Conservation (phyloP, 2,113 vertebrate genomes). For the Lophura nycthemera region DNA sequence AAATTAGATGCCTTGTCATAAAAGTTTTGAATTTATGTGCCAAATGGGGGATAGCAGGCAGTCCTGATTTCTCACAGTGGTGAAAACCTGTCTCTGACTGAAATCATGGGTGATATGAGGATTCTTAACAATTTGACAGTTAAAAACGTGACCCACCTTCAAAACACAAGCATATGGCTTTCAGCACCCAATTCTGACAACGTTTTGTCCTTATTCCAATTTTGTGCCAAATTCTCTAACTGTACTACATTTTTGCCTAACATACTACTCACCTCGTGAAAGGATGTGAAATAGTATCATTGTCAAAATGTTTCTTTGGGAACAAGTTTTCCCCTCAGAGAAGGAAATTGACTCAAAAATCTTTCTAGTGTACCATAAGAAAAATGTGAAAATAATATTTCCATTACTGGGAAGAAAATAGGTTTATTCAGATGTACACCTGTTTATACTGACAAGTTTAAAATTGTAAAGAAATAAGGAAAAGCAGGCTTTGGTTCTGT, state of each 20-base stretch:
- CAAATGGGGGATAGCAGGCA: constrained; percentile 23
- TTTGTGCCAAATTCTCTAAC: constrained; percentile 71
- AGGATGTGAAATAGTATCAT: constrained; percentile 49
- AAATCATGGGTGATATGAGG: constrained; percentile 30
- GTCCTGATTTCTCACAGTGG: background rate
- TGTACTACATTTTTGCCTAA: constrained; percentile 49
- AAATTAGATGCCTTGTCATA: constrained; percentile 37
- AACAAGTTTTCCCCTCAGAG: background rate
- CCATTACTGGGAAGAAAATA: background rate
- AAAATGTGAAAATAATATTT: background rate
- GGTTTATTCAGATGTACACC: background rate
- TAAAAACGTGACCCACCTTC: constrained; percentile 70
- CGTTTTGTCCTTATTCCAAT: constrained; percentile 71
- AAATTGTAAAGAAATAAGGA: background rate
- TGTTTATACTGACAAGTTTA: background rate
- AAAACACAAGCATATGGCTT: constrained; percentile 69
- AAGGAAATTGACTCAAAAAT: background rate
- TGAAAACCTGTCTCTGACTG: constrained; percentile 66
- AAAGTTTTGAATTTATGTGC: background rate
- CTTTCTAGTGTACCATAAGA: background rate
- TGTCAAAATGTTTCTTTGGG: constrained; percentile 50
- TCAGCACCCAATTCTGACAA: constrained; percentile 68
- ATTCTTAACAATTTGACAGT: constrained; percentile 63
- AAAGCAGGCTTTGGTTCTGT: background rate
- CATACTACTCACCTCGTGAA: constrained; percentile 70